phyloP scores from a whole-genome alignment of 2,113 vertebrate species.

The Carassius carassius region DNA sequence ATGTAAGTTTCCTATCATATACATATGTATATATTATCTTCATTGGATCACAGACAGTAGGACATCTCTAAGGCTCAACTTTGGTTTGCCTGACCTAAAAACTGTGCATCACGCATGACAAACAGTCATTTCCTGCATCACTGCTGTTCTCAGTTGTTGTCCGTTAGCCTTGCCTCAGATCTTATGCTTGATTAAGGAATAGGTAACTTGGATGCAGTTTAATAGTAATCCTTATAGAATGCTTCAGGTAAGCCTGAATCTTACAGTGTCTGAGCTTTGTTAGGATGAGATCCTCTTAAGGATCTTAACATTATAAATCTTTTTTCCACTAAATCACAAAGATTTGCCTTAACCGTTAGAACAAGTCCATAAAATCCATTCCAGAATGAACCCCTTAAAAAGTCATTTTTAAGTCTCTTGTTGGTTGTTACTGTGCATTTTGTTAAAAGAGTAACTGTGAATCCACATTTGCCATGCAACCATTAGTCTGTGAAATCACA shows the following conservation, averaged over 20 bases:
- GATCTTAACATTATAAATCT: not conserved
- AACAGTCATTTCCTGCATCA: constrained; percentile 16
- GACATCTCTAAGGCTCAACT: constrained; percentile 87
- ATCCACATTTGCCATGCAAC: constrained; percentile 48
- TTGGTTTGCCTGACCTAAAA: constrained; percentile 85
- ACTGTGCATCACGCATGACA: constrained; percentile 44
- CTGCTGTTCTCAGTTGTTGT: constrained; percentile 10
- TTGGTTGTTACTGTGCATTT: constrained; percentile 39
- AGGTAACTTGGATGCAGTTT: not conserved
- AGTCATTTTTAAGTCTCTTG: not conserved
- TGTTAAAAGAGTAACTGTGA: constrained; percentile 42
- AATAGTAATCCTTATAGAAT: not conserved
- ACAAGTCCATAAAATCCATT: not conserved
- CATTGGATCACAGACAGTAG: constrained; percentile 77
- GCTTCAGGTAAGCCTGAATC: not conserved
- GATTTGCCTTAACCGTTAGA: not conserved
- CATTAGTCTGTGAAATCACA: constrained; percentile 66
- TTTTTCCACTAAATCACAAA: not conserved
- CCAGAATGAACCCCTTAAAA: not conserved
- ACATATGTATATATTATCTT: constrained; percentile 78
- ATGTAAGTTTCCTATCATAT: constrained; percentile 54
- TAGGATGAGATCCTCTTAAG: not conserved
- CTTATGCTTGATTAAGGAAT: not conserved
- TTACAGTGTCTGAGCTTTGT: not conserved
- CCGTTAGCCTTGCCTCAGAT: constrained; percentile 15